phyloP scores from a whole-genome alignment of 1,140 invertebrate genomes.

The Melitaea cinxia region DNA sequence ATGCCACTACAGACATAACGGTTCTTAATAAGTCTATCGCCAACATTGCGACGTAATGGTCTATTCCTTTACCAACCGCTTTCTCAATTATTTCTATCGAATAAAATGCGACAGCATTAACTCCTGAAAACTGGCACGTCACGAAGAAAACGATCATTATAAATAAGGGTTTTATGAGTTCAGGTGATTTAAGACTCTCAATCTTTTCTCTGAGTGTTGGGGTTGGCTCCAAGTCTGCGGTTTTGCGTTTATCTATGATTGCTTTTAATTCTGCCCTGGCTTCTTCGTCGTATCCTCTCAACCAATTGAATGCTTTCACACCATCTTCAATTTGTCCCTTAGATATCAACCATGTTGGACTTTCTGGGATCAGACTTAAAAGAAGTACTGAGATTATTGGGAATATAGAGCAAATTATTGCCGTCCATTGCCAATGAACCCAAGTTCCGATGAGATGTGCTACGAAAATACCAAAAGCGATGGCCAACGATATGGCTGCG shows the following conservation, averaged over 20 bases:
- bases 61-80: slow-evolving; percentile 76
- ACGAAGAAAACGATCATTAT: slow-evolving; percentile 84
- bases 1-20: slow-evolving; percentile 82
- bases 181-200: slow-evolving; percentile 62
- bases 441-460: slow-evolving; percentile 84
- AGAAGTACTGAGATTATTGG: slow-evolving; percentile 78
- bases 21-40: slow-evolving; percentile 87
- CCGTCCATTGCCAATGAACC: slow-evolving; percentile 83
- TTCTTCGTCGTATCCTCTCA: slow-evolving; percentile 77
- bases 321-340: slow-evolving; percentile 81
- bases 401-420: slow-evolving; percentile 79
- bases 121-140: slow-evolving; percentile 84
- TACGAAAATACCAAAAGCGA: slow-evolving; percentile 82
- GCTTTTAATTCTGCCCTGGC: slow-evolving; percentile 78
- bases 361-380: slow-evolving; percentile 85
- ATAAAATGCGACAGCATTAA: slow-evolving; percentile 89
- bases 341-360: slow-evolving; percentile 86
- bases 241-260: slow-evolving; percentile 71
- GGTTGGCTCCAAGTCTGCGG: slow-evolving; percentile 54
- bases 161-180: slow-evolving; percentile 83
- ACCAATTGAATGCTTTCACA: slow-evolving; percentile 78
- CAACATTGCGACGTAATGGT: slow-evolving; percentile 84
- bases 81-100: slow-evolving; percentile 85
- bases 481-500: slow-evolving; percentile 79
- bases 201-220: slow-evolving; percentile 63